Conservation (phyloP, 2,888 invertebrate genomes). For the Diadegma fenestrale region DNA sequence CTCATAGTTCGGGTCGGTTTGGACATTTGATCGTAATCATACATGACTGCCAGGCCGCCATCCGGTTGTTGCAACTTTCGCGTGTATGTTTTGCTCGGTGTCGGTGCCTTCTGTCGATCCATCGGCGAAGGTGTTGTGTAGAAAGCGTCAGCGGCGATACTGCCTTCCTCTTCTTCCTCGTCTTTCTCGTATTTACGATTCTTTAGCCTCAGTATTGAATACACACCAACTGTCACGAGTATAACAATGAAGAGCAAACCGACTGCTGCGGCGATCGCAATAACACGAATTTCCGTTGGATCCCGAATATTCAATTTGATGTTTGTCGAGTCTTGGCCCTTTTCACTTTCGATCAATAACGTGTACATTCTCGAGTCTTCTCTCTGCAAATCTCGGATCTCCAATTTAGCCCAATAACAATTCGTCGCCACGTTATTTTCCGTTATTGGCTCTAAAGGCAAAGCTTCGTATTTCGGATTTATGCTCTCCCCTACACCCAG, state of each 20-base stretch:
- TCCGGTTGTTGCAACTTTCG: constrained; percentile 72
- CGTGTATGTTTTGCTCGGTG: constrained; percentile 57
- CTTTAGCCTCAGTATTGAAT: constrained; percentile 77
- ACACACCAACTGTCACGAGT: constrained; percentile 78
- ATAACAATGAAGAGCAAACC: constrained; percentile 76
- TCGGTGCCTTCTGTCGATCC: constrained; percentile 64
- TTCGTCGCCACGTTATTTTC: constrained; percentile 84
- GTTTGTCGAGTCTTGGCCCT: constrained; percentile 89
- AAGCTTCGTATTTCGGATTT: constrained; percentile 82
- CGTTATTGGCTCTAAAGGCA: constrained; percentile 81
- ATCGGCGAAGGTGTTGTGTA: constrained; percentile 73
- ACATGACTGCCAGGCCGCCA: constrained; percentile 80
- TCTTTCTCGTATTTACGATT: constrained; percentile 76
- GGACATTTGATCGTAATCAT: constrained; percentile 82
- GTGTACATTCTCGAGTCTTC: constrained; percentile 87
- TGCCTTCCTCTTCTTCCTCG: constrained; percentile 78
- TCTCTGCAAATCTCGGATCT: constrained; percentile 91
- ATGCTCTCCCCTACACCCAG: constrained; percentile 82
- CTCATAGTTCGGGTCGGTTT: constrained; percentile 84
- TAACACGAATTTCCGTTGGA: constrained; percentile 81
- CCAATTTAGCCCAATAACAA: constrained; percentile 94
- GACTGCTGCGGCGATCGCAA: constrained; percentile 80
- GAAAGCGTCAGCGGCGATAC: constrained; percentile 83
- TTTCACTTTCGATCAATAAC: constrained; percentile 86
- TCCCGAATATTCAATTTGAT: constrained; percentile 81